Conservation (phyloP, 2,113 vertebrate genomes). For the Morone chrysops region DNA sequence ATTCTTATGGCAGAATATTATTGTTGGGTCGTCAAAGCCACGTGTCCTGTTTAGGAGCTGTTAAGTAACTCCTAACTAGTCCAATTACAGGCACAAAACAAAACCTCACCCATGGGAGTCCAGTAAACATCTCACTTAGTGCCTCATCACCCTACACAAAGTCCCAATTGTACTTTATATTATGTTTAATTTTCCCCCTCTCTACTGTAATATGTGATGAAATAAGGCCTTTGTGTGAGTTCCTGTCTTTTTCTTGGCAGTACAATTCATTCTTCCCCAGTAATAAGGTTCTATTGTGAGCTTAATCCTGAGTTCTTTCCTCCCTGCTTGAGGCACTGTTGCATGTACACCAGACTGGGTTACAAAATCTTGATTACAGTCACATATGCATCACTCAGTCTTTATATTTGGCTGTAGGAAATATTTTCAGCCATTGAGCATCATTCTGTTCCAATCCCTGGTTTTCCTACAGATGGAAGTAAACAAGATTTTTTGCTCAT, state of each 20-base stretch:
- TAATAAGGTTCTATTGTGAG: conserved; percentile 7
- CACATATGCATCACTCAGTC: conserved; percentile 2
- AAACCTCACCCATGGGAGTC: neutral
- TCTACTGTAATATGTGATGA: conserved; percentile 4
- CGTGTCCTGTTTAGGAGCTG: neutral
- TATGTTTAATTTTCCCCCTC: conserved; percentile 13
- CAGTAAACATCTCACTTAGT: conserved; percentile 20
- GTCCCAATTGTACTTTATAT: neutral
- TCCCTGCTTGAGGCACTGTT: neutral
- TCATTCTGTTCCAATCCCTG: neutral
- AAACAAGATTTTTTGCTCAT: neutral
- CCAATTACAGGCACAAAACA: conserved; percentile 2
- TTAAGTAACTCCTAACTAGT: conserved; percentile 1
- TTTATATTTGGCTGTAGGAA: neutral
- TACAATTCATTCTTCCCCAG: conserved; percentile 3
- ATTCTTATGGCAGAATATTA: neutral
- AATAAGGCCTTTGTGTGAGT: neutral
- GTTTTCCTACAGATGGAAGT: neutral
- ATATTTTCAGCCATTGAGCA: neutral
- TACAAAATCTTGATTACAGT: conserved; percentile 1
- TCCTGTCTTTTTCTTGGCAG: neutral
- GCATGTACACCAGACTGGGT: neutral
- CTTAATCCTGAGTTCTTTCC: conserved; percentile 4
- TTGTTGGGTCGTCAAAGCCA: neutral
- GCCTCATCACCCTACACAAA: conserved; percentile 1